phyloP scores from a whole-genome alignment of 1,140 invertebrate species.

The Drosophila fuyamai region DNA sequence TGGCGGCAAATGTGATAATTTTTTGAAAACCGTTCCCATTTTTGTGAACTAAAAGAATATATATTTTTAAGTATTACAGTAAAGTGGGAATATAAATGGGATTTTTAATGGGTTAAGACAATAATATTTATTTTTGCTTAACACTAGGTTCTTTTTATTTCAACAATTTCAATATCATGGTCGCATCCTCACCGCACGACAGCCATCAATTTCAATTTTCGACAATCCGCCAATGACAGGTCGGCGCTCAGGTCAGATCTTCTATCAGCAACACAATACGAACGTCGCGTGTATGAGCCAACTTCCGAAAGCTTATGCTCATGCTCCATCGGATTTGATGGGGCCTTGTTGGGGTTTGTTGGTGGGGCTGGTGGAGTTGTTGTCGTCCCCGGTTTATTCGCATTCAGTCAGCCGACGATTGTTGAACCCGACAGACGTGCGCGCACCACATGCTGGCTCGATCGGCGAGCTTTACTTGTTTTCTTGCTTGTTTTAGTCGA shows the following conservation, averaged over 20 bases:
- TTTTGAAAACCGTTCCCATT: neutral
- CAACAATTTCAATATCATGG: constrained; percentile 22
- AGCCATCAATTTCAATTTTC: constrained; percentile 18
- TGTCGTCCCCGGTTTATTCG: constrained; percentile 40
- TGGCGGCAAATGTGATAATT: neutral
- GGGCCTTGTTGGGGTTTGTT: constrained; percentile 17
- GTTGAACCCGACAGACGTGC: constrained; percentile 71
- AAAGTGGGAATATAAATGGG: too few species aligned
- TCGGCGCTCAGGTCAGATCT: constrained; percentile 27
- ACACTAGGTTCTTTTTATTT: neutral
- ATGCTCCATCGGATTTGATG: constrained; percentile 42
- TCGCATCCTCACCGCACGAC: neutral
- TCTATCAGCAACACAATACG: constrained; percentile 13
- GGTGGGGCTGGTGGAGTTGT: constrained; percentile 51
- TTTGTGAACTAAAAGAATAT: too few species aligned
- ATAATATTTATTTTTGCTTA: too few species aligned
- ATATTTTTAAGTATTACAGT: too few species aligned
- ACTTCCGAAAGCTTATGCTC: constrained; percentile 42
- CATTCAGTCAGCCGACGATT: constrained; percentile 72
- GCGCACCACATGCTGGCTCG: constrained; percentile 21
- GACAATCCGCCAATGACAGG: constrained; percentile 7
- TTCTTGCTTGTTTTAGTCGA: constrained; percentile 20
- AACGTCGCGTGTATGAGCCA: constrained; percentile 10
- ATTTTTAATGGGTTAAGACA: too few species aligned
- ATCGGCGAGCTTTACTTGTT: constrained; percentile 16